These are phyloP conservation scores for Scaeva pyrastri DNA, from an alignment of 2,888 invertebrate genomes.

Conservation along the genomic window DNA sequence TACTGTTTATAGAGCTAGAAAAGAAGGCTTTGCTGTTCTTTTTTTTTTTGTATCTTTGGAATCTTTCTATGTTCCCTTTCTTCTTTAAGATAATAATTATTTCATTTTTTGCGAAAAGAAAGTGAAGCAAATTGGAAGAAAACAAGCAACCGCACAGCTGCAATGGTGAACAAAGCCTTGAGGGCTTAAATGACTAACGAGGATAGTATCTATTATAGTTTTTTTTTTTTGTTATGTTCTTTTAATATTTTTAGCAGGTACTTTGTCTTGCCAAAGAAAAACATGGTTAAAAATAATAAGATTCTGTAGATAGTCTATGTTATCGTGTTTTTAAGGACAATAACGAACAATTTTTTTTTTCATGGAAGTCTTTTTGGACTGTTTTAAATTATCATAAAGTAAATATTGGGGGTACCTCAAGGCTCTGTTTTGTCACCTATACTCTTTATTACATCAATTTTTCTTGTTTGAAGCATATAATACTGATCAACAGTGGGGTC, in stretches of 20 bases:
- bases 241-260: neutral
- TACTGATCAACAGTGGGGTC: too few relatives aligned
- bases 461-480: too few relatives aligned
- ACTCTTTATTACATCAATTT: too few relatives aligned
- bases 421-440: too few relatives aligned
- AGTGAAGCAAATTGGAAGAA: conserved; percentile 2
- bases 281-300: too few relatives aligned
- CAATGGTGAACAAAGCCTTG: neutral
- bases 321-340: too few relatives aligned
- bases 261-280: too few relatives aligned
- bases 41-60: neutral
- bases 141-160: neutral
- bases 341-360: too few relatives aligned
- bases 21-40: neutral
- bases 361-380: too few relatives aligned
- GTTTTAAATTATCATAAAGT: too few relatives aligned
- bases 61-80: neutral
- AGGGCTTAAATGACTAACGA: neutral
- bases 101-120: conserved; percentile 3
- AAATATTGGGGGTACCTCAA: too few relatives aligned
- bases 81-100: conserved; percentile 15
- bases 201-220: neutral
- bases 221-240: neutral
- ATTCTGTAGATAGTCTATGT: too few relatives aligned
- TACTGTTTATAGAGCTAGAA: neutral